Conservation (phyloP, 1,140 invertebrate genomes). For the Aporrectodea caliginosa region DNA sequence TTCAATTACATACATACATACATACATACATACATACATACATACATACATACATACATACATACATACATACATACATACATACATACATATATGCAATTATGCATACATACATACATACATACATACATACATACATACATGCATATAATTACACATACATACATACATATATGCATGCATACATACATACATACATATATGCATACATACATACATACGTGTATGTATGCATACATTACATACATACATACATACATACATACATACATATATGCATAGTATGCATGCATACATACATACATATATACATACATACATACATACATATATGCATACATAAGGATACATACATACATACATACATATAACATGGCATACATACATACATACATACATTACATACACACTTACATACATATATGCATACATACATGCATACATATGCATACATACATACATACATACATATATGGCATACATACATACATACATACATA, state of each 20-base stretch:
- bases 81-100: conserved; percentile 4
- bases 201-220: background rate
- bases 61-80: conserved; percentile 7
- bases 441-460: conserved; percentile 15
- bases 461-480: no score
- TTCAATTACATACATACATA: no score
- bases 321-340: background rate
- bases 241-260: no score
- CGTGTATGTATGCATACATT: background rate
- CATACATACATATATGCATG: background rate
- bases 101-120: conserved; percentile 7
- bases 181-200: background rate
- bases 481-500: no score
- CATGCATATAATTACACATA: no score
- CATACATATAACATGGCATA: no score
- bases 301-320: background rate
- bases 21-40: conserved; percentile 7
- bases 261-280: background rate
- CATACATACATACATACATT: no score
- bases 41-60: conserved; percentile 7
- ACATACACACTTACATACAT: no score
- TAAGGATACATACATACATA: no score
- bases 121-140: background rate
- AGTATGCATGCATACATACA: no score
- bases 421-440: background rate